Conservation (phyloP, 2,888 invertebrate species). For the Augochlorella aurata region DNA sequence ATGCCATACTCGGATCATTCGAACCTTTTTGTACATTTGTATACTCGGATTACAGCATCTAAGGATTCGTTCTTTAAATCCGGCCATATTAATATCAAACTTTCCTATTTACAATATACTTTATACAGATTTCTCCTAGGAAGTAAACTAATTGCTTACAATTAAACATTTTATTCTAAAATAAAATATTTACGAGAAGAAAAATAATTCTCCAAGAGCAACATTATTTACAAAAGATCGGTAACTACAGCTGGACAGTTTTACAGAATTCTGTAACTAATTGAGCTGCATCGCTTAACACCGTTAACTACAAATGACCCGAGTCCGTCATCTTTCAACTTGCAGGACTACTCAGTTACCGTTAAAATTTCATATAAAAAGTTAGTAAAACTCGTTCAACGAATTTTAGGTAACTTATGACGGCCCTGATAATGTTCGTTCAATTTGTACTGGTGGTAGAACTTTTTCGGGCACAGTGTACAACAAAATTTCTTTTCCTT, state of each 20-base stretch:
- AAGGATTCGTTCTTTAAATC: too few species aligned
- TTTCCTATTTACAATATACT: background rate
- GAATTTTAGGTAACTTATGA: slow-evolving; percentile 49
- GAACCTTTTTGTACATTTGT: background rate
- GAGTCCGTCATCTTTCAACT: background rate
- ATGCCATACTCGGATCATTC: background rate
- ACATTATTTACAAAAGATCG: background rate
- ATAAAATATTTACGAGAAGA: background rate
- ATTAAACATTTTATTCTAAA: background rate
- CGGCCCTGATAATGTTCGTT: slow-evolving; percentile 60
- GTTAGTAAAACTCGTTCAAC: background rate
- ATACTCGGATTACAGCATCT: too few species aligned
- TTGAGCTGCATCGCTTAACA: background rate
- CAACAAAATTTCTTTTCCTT: slow-evolving; percentile 81
- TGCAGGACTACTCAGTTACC: background rate
- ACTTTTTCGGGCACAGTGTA: slow-evolving; percentile 75
- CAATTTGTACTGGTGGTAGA: slow-evolving; percentile 71
- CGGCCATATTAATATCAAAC: background rate
- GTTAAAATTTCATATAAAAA: background rate
- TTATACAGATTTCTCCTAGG: background rate
- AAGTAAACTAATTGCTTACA: too few species aligned
- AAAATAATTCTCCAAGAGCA: background rate
- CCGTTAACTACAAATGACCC: background rate
- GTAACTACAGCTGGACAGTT: background rate
- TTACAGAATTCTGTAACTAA: background rate